phyloP scores from a whole-genome alignment of 2,113 vertebrate genomes.

The Scortum barcoo region DNA sequence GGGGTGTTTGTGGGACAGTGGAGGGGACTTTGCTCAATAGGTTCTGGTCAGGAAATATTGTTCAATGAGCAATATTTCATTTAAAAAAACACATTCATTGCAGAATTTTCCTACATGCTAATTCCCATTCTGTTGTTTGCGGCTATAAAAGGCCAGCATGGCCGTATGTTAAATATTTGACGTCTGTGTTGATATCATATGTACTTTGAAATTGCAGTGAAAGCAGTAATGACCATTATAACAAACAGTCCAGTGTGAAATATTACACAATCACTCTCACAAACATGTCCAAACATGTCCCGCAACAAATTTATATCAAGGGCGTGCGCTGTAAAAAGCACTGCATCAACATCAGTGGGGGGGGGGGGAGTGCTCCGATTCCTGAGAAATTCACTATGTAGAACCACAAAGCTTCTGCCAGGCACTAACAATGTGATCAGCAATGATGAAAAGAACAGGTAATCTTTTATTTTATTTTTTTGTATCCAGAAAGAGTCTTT shows the following conservation, averaged over 20 bases:
- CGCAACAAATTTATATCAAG: neutral
- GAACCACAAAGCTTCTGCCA: slow-evolving; percentile 39
- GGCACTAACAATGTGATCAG: slow-evolving; percentile 51
- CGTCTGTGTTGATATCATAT: neutral
- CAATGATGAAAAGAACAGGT: slow-evolving; percentile 78
- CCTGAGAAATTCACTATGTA: slow-evolving; percentile 16
- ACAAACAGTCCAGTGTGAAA: slow-evolving; percentile 12
- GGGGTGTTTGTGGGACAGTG: slow-evolving; percentile 38
- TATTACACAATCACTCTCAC: slow-evolving; percentile 6
- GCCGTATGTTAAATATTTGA: neutral
- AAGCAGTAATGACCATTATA: neutral
- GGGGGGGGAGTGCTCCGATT: neutral
- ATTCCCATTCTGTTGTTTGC: slow-evolving; percentile 12
- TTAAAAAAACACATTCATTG: neutral
- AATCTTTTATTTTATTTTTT: slow-evolving; percentile 60
- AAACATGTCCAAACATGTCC: neutral
- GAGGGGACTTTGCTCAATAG: slow-evolving; percentile 4
- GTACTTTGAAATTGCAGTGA: slow-evolving; percentile 4
- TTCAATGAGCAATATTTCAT: slow-evolving; percentile 25
- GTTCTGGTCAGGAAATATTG: slow-evolving; percentile 16
- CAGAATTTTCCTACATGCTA: neutral
- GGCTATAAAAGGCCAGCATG: neutral
- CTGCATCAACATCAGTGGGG: neutral
- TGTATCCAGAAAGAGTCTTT: slow-evolving; percentile 38
- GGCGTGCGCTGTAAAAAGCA: neutral